phyloP scores from a whole-genome alignment of 2,888 invertebrate species.

The Caenorhabditis macrosperma region DNA sequence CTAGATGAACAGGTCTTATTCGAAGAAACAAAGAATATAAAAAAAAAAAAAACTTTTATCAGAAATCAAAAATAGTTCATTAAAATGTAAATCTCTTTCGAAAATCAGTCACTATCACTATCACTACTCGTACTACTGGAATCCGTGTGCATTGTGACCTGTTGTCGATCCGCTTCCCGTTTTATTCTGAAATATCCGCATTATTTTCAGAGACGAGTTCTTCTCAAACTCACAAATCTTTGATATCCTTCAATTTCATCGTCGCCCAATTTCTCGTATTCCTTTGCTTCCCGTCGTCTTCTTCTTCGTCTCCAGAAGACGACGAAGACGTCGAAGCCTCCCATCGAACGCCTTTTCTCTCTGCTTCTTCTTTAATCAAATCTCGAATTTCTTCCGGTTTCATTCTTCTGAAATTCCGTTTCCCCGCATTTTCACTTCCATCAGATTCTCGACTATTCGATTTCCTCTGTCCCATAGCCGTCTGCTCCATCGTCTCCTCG shows the following conservation, averaged over 20 bases:
- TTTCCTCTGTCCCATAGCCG: neutral
- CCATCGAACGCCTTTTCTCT: no score
- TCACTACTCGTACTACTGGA: neutral
- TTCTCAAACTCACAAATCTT: neutral
- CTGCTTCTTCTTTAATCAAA: neutral
- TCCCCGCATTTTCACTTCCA: neutral
- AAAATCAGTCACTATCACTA: conserved; percentile 6
- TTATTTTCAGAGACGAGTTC: no score
- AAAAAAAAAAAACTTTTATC: neutral
- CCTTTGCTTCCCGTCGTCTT: no score
- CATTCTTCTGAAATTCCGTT: conserved; percentile 6
- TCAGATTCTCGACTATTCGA: neutral
- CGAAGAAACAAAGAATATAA: neutral
- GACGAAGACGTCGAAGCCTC: no score
- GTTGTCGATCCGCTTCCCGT: neutral
- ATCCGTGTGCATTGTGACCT: neutral
- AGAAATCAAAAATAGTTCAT: neutral
- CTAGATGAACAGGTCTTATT: neutral
- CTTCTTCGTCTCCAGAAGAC: no score
- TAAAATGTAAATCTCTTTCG: neutral
- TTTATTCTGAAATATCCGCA: conserved; percentile 1
- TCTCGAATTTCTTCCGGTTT: conserved; percentile 1
- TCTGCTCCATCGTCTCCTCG: neutral
- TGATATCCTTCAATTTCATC: conserved; percentile 15
- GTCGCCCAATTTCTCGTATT: no score